Evolutionary conservation across 2,797 vertebrate species (phyloP), one percentile per base, ranked within the genome.

Genomic region (Galaxias olidus): DNA sequence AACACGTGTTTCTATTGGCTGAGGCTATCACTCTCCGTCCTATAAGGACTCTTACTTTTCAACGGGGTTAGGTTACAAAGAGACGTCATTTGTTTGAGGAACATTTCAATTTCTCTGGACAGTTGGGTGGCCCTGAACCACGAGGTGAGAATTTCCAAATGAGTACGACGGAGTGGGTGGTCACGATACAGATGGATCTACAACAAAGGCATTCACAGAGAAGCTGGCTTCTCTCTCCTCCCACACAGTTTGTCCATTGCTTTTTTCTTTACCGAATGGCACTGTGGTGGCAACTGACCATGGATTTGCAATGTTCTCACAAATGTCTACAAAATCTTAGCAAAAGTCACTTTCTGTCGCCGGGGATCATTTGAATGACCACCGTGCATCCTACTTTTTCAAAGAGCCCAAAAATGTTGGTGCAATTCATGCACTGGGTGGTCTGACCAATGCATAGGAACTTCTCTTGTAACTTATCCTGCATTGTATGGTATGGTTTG

Each of bases 161-260:
- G 10, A 15, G 15, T 18, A 46, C 45, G 15, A 59, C 19, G 44
- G 13, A 59, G 61, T 66, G 65, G 71, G 66, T 59, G 69, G 70
- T 46, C 64, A 61, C 64, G 18, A 69, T 49, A 54, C 61, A 63
- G 62, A 68, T 68, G 61, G 75, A 60, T 45, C 48, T 63, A 72
- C 63, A 48, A 73, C 65, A 71, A 77, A 71, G 53, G 67, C 62
- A 59, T 64, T 71, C 59, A 45, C 61, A 46, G 59, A 60, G 50
- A 65, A 68, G 58, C 67, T 52, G 61, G 68, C 61, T 72, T 58
- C 63, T 52, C 72, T 75, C 52, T 73, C 78, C 61, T 64, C 72
- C 74, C 72, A 80, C 78, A 61, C 52, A 65, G 45, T 68, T 72
- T 80, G 67, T 80, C 74, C 75, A 56, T 55, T 46, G 51, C 51